A percentile compares a stretch with the other conserved stretches of the same genome.
phyloP scores from a whole-genome alignment of 2,888 invertebrate species.

The Lithophane ornitopus region DNA sequence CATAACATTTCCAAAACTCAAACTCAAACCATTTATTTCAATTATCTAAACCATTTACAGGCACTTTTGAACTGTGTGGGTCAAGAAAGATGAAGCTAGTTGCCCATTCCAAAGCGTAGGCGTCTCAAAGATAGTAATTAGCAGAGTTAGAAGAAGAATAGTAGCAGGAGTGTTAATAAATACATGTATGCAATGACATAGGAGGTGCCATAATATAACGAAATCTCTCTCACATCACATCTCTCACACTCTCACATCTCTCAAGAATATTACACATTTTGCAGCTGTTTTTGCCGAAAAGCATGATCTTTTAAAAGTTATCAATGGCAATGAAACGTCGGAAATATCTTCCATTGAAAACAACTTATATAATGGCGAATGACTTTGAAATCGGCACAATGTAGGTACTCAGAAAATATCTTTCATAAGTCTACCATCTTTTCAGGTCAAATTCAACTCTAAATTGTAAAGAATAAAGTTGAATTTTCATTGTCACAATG shows the following conservation, averaged over 20 bases:
- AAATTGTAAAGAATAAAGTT: slow-evolving; percentile 18
- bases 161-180: not conserved
- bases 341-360: slow-evolving; percentile 64
- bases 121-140: not conserved
- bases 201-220: not conserved
- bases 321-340: slow-evolving; percentile 56
- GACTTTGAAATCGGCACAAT: slow-evolving; percentile 68
- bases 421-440: slow-evolving; percentile 16
- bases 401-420: slow-evolving; percentile 52
- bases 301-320: slow-evolving; percentile 35
- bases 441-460: slow-evolving; percentile 21
- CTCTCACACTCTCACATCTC: not conserved
- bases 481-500: slow-evolving; percentile 27
- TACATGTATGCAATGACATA: not conserved
- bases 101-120: not conserved
- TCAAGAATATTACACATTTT: slow-evolving; percentile 13
- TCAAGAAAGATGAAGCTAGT: not conserved
- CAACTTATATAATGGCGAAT: slow-evolving; percentile 65
- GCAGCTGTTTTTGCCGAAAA: slow-evolving; percentile 13
- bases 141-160: not conserved
- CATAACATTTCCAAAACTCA: not conserved
- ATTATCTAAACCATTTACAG: not conserved
- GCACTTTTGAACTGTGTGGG: not conserved
- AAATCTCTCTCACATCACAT: not conserved
- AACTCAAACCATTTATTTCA: not conserved